These are phyloP conservation scores for Chelonus insularis DNA, from an alignment of 1,140 invertebrate species.

Conservation along the genomic window DNA sequence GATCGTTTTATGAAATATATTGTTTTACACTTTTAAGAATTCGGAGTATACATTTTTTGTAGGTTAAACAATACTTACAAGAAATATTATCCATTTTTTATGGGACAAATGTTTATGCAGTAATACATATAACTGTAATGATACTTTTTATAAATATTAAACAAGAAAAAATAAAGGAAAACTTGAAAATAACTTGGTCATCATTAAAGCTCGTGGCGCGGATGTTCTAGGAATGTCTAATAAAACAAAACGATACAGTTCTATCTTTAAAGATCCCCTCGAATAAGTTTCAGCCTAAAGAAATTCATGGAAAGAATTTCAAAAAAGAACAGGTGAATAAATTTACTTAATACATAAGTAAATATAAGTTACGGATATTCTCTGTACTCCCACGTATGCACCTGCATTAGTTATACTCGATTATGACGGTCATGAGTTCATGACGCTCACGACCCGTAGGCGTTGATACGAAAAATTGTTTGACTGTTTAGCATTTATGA, in stretches of 20 bases:
- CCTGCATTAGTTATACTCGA: constrained; percentile 23
- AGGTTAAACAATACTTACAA: too few species aligned
- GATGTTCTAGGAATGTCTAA: constrained; percentile 25
- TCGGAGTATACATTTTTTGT: too few species aligned
- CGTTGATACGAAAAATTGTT: constrained; percentile 11
- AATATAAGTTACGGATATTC: neutral
- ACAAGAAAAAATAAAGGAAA: neutral
- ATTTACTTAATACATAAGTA: neutral
- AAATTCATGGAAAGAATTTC: neutral
- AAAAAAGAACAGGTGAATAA: neutral
- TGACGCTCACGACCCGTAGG: neutral
- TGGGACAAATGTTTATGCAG: too few species aligned
- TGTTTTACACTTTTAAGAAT: too few species aligned
- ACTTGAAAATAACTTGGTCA: neutral
- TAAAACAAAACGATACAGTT: constrained; percentile 24
- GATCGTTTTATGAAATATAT: too few species aligned
- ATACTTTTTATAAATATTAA: too few species aligned
- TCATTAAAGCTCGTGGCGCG: constrained; percentile 12
- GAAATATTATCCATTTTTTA: too few species aligned
- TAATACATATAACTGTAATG: too few species aligned
- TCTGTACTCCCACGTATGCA: constrained; percentile 4
- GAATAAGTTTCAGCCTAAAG: neutral
- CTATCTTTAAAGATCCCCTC: constrained; percentile 29
- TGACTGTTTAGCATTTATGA: neutral
- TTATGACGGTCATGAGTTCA: constrained; percentile 7